Evolutionary conservation across 2,888 invertebrate genomes (phyloP).

Genomic region (Gymnocheta viridis): DNA sequence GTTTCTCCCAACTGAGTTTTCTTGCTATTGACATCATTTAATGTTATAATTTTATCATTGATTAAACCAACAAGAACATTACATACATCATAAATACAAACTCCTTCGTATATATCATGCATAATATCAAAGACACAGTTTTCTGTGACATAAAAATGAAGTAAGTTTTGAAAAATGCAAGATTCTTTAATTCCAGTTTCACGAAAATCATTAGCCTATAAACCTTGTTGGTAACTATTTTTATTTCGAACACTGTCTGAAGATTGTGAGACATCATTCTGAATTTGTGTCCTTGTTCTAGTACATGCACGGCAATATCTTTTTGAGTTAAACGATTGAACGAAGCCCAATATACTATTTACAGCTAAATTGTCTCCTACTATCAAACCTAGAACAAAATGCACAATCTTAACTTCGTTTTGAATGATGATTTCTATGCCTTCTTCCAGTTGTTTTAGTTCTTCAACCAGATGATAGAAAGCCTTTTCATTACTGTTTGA

Average conservation of each 20-base stretch:
- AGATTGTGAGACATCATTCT: constrained; percentile 57
- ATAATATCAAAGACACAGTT: constrained; percentile 70
- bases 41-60: constrained; percentile 50
- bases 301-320: constrained; percentile 70
- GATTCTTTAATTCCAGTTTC: constrained; percentile 69
- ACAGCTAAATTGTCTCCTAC: constrained; percentile 66
- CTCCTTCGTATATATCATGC: constrained; percentile 67
- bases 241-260: constrained; percentile 60
- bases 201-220: constrained; percentile 60
- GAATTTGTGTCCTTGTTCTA: constrained; percentile 64
- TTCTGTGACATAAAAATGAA: constrained; percentile 66
- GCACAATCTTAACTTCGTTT: constrained; percentile 45
- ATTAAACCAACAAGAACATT: constrained; percentile 60
- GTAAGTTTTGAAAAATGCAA: constrained; percentile 64
- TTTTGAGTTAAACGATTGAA: constrained; percentile 70
- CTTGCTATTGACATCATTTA: constrained; percentile 57
- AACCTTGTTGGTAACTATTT: constrained; percentile 62
- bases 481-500: constrained; percentile 61
- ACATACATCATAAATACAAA: constrained; percentile 64
- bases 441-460: constrained; percentile 67
- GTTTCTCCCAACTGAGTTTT: constrained; percentile 58
- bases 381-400: constrained; percentile 71
- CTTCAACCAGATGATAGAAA: constrained; percentile 65
- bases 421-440: constrained; percentile 52
- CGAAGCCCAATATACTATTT: constrained; percentile 64